Evolutionary conservation across 92 coral and sea anemone species (phyloP).

Genomic region (Heteractis magnifica): DNA sequence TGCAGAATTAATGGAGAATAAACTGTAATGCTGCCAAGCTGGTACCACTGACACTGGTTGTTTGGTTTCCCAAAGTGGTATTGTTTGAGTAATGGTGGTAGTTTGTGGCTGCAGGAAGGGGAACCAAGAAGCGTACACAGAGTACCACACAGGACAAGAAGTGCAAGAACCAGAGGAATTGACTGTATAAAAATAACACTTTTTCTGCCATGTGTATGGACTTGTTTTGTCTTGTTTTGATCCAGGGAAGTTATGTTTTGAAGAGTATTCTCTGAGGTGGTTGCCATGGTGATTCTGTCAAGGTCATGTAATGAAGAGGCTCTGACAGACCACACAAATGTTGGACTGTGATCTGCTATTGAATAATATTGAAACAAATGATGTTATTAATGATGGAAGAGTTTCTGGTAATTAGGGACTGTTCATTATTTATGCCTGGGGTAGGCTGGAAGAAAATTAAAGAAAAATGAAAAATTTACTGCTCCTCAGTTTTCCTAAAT

Average conservation of each 20-base stretch:
- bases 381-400: not conserved
- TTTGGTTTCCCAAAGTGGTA: not conserved
- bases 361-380: not conserved
- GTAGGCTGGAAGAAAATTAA: too few species aligned
- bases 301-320: not conserved
- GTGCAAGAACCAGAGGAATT: slow-evolving; percentile 25
- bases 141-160: slow-evolving; percentile 40
- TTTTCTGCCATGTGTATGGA: not conserved
- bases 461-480: too few species aligned
- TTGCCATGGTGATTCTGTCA: not conserved
- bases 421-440: too few species aligned
- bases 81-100: not conserved
- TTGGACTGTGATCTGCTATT: not conserved
- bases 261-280: not conserved
- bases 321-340: not conserved
- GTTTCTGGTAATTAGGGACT: not conserved
- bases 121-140: slow-evolving; percentile 43
- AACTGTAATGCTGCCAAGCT: not conserved
- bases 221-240: too few species aligned
- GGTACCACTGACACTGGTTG: not conserved
- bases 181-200: slow-evolving; percentile 13
- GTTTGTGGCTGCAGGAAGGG: not conserved
- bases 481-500: too few species aligned
- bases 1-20: too few species aligned
- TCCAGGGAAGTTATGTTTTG: not conserved